Conservation (phyloP, 2,888 invertebrate genomes). For the Xylocampa areola region DNA sequence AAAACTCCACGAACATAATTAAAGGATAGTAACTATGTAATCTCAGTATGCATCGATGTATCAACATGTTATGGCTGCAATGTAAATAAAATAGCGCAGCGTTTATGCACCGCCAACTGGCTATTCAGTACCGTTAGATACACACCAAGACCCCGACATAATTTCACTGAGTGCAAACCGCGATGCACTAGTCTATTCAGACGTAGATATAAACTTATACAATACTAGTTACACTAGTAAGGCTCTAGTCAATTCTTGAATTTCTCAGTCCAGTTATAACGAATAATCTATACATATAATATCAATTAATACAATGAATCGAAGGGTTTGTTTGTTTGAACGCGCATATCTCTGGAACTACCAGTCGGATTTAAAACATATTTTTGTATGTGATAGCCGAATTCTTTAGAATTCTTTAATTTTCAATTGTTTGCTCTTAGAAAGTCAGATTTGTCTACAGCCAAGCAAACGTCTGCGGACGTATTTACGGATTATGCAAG, state of each 20-base stretch:
- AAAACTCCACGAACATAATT: slow-evolving; percentile 22
- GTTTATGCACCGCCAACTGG: slow-evolving; percentile 75
- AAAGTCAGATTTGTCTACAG: slow-evolving; percentile 42
- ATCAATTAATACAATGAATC: too few species aligned
- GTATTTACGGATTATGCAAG: slow-evolving; percentile 49
- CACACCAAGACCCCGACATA: slow-evolving; percentile 73
- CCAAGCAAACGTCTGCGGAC: slow-evolving; percentile 22
- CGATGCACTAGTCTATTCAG: slow-evolving; percentile 65
- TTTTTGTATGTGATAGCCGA: too few species aligned
- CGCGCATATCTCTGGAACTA: too few species aligned
- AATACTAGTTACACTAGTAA: slow-evolving; percentile 47
- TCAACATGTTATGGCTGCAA: slow-evolving; percentile 71
- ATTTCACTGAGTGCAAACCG: slow-evolving; percentile 73
- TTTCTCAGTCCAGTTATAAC: slow-evolving; percentile 40
- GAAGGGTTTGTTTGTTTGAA: too few species aligned
- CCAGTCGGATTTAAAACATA: too few species aligned
- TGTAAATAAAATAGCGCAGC: slow-evolving; percentile 74
- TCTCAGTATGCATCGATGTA: slow-evolving; percentile 60
- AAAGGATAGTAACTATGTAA: slow-evolving; percentile 50
- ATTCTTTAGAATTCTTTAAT: too few species aligned
- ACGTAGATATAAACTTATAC: slow-evolving; percentile 50
- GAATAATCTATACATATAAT: too few species aligned
- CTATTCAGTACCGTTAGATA: slow-evolving; percentile 79
- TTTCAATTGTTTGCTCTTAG: slow-evolving; percentile 41
- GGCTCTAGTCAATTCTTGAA: slow-evolving; percentile 35